These are phyloP conservation scores for Polypterus bichir DNA, from an alignment of 2,113 vertebrate genomes.

Conservation along the genomic window DNA sequence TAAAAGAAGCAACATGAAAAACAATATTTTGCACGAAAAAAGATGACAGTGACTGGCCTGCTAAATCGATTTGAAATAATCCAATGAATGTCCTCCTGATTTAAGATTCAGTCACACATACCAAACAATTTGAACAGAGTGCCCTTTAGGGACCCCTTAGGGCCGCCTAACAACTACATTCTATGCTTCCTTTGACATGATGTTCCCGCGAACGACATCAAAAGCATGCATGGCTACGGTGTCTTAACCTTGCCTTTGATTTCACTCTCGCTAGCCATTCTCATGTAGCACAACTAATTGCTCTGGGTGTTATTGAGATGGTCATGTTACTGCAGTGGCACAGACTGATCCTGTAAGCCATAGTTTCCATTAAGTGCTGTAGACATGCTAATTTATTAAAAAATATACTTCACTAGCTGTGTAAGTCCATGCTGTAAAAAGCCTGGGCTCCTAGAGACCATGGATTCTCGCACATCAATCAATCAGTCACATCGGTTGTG, in stretches of 20 bases:
- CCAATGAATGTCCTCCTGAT: not conserved
- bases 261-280: conserved; percentile 28
- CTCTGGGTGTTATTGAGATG: conserved; percentile 10
- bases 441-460: too few relatives aligned
- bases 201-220: conserved; percentile 36
- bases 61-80: not conserved
- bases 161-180: conserved; percentile 26
- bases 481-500: too few relatives aligned
- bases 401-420: too few relatives aligned
- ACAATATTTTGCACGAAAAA: too few relatives aligned
- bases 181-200: conserved; percentile 29
- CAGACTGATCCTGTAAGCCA: too few relatives aligned
- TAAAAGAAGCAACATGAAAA: too few relatives aligned
- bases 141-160: conserved; percentile 28
- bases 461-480: too few relatives aligned
- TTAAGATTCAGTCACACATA: conserved; percentile 11
- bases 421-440: too few relatives aligned
- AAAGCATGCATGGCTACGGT: conserved; percentile 38
- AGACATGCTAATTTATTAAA: too few relatives aligned
- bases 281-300: conserved; percentile 34
- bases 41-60: not conserved
- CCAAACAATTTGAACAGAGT: conserved; percentile 18
- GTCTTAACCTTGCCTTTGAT: conserved; percentile 43
- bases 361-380: too few relatives aligned
- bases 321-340: not conserved